Base-by-base conservation (phyloP, 2,113 vertebrate species). In the Pseudorasbora parva region DNA sequence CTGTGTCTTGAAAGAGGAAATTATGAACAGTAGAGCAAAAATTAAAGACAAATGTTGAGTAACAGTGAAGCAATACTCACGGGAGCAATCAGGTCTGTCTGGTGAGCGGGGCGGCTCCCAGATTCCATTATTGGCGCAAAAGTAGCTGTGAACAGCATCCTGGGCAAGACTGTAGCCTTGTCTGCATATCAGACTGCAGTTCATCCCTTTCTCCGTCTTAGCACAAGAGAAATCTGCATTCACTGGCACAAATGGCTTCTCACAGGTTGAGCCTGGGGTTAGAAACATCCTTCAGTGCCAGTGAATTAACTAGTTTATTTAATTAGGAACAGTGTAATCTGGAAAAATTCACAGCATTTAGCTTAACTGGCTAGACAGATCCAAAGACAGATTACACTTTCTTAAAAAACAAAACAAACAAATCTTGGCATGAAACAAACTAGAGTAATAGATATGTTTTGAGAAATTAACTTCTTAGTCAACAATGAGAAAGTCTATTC, bases 91-190 rank as follows among this genome's bases (percentile, higher is more conserved):
- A 6, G 97, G 96, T 93, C 96, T 95, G 66, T 96, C 94, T 11
- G 96, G 87, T 45, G 95, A 93, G 85, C 93, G 95, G 0, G 96
- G 92, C 0, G 97, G 97, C 47, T 93, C 94, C 98, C 98, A 99
- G 79, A 97, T 41, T 3, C 97, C 97, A 78, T 98, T 92, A 86
- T 95, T 95, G 30, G 96, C 91, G 84, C 98, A 99, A 66, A 95
- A 95, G 88, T 98, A 98, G 74, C 94, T 97, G 88, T 96, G 95
- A 82, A 91, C 94, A 1, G 96, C 94, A 14, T 96, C 94, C 89
- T 97, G 96, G 84, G 97, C 95, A 88, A 99, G 93, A 88, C 96
- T 97, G 87, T 97, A 99, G 57, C 97, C 97, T 0, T 96, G 95
- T 80, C 93, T 93, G 87, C 98, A 99, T 30, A 85, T 90, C 84